phyloP scores from a whole-genome alignment of 2,113 vertebrate genomes.

The Haliaeetus leucogaster region DNA sequence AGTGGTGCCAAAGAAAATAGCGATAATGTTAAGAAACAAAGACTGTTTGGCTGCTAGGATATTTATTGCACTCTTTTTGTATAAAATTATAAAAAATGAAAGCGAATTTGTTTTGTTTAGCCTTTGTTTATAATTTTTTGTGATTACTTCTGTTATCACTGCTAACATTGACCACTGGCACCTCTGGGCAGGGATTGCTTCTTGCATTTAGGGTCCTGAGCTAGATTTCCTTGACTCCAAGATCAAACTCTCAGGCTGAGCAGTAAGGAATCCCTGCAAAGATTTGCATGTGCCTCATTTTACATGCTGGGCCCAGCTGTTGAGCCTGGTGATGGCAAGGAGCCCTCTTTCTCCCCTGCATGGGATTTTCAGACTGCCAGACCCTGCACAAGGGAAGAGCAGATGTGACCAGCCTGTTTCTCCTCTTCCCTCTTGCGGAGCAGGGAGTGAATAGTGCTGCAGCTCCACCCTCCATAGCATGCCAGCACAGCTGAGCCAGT shows the following conservation, averaged over 20 bases:
- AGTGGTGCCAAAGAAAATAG: conserved; percentile 67
- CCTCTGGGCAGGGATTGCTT: not conserved
- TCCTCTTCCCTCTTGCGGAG: not conserved
- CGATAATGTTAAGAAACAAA: conserved; percentile 55
- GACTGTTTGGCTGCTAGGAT: conserved; percentile 16
- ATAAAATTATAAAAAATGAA: not conserved
- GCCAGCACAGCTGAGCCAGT: not conserved
- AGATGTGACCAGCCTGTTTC: not conserved
- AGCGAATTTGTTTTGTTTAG: not conserved
- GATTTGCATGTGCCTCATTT: conserved; percentile 35
- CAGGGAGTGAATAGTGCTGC: not conserved
- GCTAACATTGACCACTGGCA: not conserved
- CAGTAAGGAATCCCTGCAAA: conserved; percentile 10
- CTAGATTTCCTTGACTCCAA: conserved; percentile 1
- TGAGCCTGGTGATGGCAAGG: conserved; percentile 36
- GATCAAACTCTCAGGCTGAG: not conserved
- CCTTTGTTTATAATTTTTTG: conserved; percentile 16
- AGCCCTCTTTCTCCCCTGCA: conserved; percentile 34
- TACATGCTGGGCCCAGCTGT: conserved; percentile 42
- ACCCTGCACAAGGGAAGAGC: conserved; percentile 12
- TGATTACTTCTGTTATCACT: not conserved
- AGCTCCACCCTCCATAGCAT: conserved; percentile 8
- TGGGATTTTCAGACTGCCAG: conserved; percentile 38
- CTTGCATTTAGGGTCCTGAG: not conserved
- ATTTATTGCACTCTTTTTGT: conserved; percentile 37